Conservation (phyloP, 2,888 invertebrate species). For the Epinotia bilunana region DNA sequence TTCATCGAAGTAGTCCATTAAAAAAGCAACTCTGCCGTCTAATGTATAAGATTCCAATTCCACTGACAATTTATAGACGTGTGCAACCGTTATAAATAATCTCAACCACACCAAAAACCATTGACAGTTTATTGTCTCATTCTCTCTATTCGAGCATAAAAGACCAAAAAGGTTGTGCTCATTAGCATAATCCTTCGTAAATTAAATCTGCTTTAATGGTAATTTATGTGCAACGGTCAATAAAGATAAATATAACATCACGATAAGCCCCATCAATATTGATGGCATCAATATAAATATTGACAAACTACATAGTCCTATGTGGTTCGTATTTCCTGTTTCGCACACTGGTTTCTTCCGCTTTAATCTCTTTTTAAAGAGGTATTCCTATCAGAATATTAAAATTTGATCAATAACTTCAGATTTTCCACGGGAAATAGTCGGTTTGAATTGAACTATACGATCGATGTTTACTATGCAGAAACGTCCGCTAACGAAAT, state of each 20-base stretch:
- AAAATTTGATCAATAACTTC: not conserved
- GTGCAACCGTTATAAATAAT: no score
- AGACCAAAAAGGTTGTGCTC: not conserved
- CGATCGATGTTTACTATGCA: no score
- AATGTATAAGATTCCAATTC: no score
- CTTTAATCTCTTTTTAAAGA: not conserved
- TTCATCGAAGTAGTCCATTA: no score
- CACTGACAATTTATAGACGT: no score
- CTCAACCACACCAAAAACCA: no score
- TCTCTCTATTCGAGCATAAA: no score
- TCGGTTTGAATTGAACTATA: not conserved
- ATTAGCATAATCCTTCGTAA: not conserved
- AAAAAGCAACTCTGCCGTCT: no score
- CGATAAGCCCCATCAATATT: not conserved
- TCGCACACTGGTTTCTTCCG: constrained; percentile 1
- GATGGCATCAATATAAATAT: not conserved
- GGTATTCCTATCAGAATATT: not conserved
- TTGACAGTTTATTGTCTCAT: no score
- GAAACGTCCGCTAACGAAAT: no score
- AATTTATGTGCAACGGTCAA: not conserved
- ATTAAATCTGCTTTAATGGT: not conserved
- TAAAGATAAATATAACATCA: not conserved
- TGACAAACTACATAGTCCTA: not conserved
- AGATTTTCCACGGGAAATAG: not conserved
- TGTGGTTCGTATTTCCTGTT: not conserved